Percentiles rank a stretch among this genome's conserved stretches.
These are phyloP conservation scores for Platorchestia sp. DNA, from an alignment of 1,140 invertebrate species.

Conservation along the genomic window DNA sequence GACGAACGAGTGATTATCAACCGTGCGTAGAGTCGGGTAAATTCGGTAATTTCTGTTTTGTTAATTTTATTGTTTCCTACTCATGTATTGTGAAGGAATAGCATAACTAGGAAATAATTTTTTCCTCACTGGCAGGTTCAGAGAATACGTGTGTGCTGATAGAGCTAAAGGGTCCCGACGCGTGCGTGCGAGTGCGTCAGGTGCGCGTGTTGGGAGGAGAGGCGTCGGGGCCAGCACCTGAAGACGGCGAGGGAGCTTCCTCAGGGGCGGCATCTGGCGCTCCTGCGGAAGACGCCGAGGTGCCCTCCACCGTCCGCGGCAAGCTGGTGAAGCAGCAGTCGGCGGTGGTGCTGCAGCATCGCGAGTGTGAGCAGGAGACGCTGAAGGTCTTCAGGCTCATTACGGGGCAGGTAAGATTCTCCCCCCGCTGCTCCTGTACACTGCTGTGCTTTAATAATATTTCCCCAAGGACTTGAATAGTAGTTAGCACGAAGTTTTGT, in stretches of 20 bases:
- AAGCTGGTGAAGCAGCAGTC: constrained; percentile 58
- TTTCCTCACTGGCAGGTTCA: not conserved
- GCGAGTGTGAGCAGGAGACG: constrained; percentile 92
- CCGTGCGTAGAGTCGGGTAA: no score
- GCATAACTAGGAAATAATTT: not conserved
- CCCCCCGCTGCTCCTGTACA: not conserved
- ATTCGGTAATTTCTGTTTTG: no score
- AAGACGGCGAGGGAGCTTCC: constrained; percentile 63
- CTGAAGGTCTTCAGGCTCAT: constrained; percentile 93
- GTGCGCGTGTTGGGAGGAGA: constrained; percentile 78
- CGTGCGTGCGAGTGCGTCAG: constrained; percentile 89
- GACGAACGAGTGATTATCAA: no score
- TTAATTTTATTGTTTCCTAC: no score
- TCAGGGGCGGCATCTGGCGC: not conserved
- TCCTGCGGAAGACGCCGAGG: not conserved
- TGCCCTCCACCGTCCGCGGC: constrained; percentile 72
- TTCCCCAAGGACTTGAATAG: not conserved
- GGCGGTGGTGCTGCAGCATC: constrained; percentile 80
- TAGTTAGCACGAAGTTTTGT: not conserved
- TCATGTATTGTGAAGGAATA: no score
- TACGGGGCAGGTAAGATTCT: constrained; percentile 82
- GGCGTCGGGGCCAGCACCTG: constrained; percentile 71
- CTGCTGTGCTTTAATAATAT: not conserved
- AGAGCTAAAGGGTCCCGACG: constrained; percentile 92
- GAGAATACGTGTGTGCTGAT: constrained; percentile 70